Evolutionary conservation across 2,113 vertebrate species (phyloP).

Genomic region (Empidonax alnorum): DNA sequence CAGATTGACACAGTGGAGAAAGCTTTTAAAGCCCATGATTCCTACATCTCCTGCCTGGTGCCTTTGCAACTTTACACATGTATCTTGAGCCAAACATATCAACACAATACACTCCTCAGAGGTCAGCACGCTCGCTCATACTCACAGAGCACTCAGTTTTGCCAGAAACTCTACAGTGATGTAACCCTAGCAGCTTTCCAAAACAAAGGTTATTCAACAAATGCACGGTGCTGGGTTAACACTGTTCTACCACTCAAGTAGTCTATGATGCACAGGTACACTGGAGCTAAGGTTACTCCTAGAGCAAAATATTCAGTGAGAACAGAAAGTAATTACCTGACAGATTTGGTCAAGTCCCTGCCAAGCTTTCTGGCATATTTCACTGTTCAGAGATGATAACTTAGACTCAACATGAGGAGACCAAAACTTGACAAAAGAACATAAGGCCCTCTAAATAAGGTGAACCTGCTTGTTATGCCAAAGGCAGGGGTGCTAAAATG

Average conservation of each 20-base stretch:
- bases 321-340: background rate
- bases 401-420: background rate
- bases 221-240: rapidly evolving
- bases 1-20: background rate
- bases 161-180: background rate
- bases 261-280: rapidly evolving
- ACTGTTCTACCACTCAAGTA: background rate
- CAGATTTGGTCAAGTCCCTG: background rate
- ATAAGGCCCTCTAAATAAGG: background rate
- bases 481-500: background rate
- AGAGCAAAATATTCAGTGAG: background rate
- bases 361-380: background rate
- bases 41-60: background rate
- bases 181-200: background rate
- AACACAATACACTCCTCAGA: background rate
- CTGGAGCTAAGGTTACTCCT: background rate
- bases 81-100: background rate
- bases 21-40: background rate
- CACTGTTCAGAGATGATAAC: background rate
- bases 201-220: background rate
- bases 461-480: background rate
- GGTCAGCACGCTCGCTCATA: background rate
- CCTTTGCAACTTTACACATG: background rate
- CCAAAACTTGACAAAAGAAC: background rate
- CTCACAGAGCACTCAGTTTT: background rate